These are phyloP conservation scores for Sula dactylatra DNA, from an alignment of 2,113 vertebrate species.

Conservation along the genomic window DNA sequence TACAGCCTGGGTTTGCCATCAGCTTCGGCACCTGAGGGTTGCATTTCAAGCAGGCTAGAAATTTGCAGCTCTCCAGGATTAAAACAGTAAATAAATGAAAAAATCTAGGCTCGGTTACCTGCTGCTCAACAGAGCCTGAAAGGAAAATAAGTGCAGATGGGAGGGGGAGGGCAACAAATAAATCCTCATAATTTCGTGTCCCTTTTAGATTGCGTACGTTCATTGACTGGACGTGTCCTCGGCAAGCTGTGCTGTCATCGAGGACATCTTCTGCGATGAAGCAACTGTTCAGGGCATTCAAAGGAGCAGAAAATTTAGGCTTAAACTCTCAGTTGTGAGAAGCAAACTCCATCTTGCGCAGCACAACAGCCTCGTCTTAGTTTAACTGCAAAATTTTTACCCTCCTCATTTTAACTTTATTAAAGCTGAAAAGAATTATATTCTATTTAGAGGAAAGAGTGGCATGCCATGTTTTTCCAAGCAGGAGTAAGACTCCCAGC, in stretches of 20 bases:
- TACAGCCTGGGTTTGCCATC: not conserved
- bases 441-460: not conserved
- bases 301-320: not conserved
- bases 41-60: not conserved
- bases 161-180: not conserved
- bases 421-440: not conserved
- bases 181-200: not conserved
- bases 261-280: not conserved
- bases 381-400: not conserved
- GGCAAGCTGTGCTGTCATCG: not conserved
- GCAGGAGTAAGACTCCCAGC: not conserved
- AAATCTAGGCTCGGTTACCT: not conserved
- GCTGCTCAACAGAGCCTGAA: not conserved
- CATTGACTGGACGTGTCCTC: not conserved
- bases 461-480: not conserved
- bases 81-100: not conserved
- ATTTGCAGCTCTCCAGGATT: not conserved
- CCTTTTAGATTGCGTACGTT: not conserved
- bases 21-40: rapidly evolving
- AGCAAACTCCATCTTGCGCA: rapidly evolving
- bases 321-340: not conserved
- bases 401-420: not conserved
- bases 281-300: not conserved
- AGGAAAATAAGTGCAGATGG: not conserved
- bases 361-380: no score